Base-by-base conservation (phyloP, 2,888 invertebrate genomes). In the Sphecodes monilicornis region DNA sequence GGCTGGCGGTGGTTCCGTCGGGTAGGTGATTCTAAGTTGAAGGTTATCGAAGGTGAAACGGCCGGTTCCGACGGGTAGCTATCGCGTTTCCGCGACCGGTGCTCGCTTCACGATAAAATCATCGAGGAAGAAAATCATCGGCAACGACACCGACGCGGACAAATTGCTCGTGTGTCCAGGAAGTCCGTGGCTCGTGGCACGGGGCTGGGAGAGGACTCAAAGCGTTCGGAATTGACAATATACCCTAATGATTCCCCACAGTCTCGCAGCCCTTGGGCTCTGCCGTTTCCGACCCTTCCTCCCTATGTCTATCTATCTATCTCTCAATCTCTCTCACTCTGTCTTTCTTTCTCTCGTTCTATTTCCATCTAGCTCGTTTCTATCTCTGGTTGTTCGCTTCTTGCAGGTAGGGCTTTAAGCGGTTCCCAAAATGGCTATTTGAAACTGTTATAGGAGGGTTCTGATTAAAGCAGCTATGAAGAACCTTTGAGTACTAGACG, bases 191-290 rank as follows among this genome's bases (percentile, higher is more conserved):
- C 78, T 76, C 79, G n/a, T 64, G 41, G 69, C 41, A 54, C n/a
- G 46, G 36, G 32, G 26, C 46, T 18, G 76, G 18, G 43, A 66
- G 70, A 80, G 32, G 46, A 43, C 86, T 80, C 75, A 80, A 79
- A 82, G 87, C 78, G 83, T 86, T 86, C 82, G 79, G 87, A 88
- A 82, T 87, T 86, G 90, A 91, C 92, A 91, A 90, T 92, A 86
- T 91, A 88, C 88, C 86, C 90, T 92, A 92, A 92, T 90, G 91
- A 92, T 86, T 88, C 80, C 64, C 80, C 60, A 66, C 57, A 36
- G 80, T 76, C 32, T 83, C 74, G 76, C 80, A 57, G 26, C 78
- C 73, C 72, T 76, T 66, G n/a, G n/a, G 64, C 76, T 76, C 69
- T 2, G 16, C 54, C 73, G 60, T 8, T 22, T 36, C 10, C 32